Conservation (phyloP, 2,888 invertebrate species). For the Drosophila mercatorum region DNA sequence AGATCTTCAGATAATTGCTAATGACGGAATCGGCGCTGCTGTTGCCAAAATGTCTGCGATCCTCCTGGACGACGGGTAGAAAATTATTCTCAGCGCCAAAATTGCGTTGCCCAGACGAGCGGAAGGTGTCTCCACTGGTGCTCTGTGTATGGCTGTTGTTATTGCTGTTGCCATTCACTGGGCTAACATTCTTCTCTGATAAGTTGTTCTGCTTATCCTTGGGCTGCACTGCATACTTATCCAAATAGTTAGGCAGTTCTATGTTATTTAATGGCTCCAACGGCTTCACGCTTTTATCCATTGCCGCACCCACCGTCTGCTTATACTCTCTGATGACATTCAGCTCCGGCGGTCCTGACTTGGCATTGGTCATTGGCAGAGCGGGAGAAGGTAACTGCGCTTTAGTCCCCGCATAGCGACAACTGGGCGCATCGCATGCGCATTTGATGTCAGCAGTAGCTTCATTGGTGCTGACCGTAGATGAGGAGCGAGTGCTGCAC, state of each 20-base stretch:
- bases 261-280: conserved; percentile 70
- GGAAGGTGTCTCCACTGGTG: conserved; percentile 19
- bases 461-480: conserved; percentile 80
- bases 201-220: conserved; percentile 82
- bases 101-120: conserved; percentile 46
- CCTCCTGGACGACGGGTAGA: conserved; percentile 61
- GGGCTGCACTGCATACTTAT: conserved; percentile 67
- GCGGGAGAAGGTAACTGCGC: conserved; percentile 13
- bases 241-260: conserved; percentile 74
- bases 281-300: conserved; percentile 64
- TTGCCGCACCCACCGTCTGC: conserved; percentile 70
- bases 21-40: conserved; percentile 80
- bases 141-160: conserved; percentile 12
- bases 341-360: conserved; percentile 63
- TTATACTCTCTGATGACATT: conserved; percentile 83
- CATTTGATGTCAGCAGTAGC: conserved; percentile 65
- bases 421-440: conserved; percentile 72
- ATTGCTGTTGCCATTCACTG: conserved; percentile 2
- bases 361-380: conserved; percentile 20
- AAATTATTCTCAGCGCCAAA: conserved; percentile 76
- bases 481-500: conserved; percentile 83
- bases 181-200: conserved; percentile 69
- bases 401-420: conserved; percentile 61
- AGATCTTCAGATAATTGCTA: conserved; percentile 83
- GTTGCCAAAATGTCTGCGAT: conserved; percentile 48